Evolutionary conservation across 2,797 vertebrate genomes (phyloP), one percentile per base, ranked within the genome.

Genomic region (Poeciliopsis infans): DNA sequence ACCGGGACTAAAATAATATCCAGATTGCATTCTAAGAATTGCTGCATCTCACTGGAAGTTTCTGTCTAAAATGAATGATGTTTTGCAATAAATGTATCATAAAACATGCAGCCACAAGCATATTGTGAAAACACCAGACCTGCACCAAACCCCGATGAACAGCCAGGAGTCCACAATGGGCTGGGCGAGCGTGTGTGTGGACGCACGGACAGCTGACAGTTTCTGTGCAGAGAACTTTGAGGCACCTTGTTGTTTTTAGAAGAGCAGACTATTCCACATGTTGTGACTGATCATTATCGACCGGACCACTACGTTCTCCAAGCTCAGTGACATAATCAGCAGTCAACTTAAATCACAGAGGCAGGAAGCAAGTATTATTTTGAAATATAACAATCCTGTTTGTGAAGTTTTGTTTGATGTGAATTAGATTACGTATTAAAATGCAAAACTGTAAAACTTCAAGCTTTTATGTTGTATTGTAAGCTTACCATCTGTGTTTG

Each of bases 81-180:
- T n/a, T 43, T 69, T n/a, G 10, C 41, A 43, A 43, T 13, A 79
- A 81, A 72, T 45, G 41, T 23, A 64, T 53, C 74, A 59, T 33
- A 81, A 46, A 68, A 73, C 31, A 66, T 36, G 72, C 25, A 84
- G 76, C 84, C 55, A 47, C 72, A 59, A 72, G 76, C 2, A 72
- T 71, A 43, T 61, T 53, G 75, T 20, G 78, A 86, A 80, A 73
- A 72, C 18, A 75, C n/a, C 45, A 15, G 13, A 12, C 16, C 23
- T 11, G 2, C 15, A 68, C 73, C 25, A 16, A 68, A 36, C 39
- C 23, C 55, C 12, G 53, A 78, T 20, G 11, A 47, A 79, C 16
- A 55, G 0, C n/a, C n/a, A 79, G 31, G 76, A 83, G 78, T 76
- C 59, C 13, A 25, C 5, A 55, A 10, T 68, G 47, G 11, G 28